A percentile compares a stretch with the other conserved stretches of the same genome.
phyloP scores from a whole-genome alignment of 1,140 invertebrate genomes.

The Laupala kohalensis region DNA sequence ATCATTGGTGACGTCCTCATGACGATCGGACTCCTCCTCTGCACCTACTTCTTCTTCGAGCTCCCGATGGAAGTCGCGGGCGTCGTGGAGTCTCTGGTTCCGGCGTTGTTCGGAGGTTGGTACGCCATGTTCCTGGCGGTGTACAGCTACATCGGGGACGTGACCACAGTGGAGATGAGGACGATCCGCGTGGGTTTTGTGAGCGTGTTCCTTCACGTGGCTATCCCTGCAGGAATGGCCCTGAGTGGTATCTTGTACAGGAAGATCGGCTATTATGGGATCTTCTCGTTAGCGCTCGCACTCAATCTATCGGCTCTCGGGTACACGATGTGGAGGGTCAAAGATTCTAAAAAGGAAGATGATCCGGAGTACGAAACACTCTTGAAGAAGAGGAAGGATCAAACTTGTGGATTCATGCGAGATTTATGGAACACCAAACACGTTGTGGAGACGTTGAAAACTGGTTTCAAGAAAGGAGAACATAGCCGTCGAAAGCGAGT shows the following conservation, averaged over 20 bases:
- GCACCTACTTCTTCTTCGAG: constrained; percentile 62
- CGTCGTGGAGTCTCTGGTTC: constrained; percentile 54
- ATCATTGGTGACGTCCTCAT: constrained; percentile 67
- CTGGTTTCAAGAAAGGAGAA: constrained; percentile 58
- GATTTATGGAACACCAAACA: constrained; percentile 62
- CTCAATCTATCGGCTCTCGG: constrained; percentile 59
- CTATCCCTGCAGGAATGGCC: constrained; percentile 64
- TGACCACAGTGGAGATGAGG: constrained; percentile 63
- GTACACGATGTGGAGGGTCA: constrained; percentile 42
- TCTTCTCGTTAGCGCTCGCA: constrained; percentile 55
- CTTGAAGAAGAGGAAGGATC: constrained; percentile 10
- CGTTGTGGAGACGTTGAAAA: constrained; percentile 55
- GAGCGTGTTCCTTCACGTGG: constrained; percentile 66
- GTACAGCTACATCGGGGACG: constrained; percentile 79
- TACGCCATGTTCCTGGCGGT: constrained; percentile 80
- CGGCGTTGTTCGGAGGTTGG: constrained; percentile 67
- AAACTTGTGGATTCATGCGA: constrained; percentile 25
- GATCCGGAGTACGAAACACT: constrained; percentile 16
- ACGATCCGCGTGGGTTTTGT: constrained; percentile 72
- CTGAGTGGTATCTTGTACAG: constrained; percentile 53
- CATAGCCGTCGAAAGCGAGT: constrained; percentile 55
- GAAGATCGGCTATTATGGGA: constrained; percentile 65
- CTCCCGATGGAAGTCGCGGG: constrained; percentile 60
- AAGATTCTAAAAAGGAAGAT: constrained; percentile 36
- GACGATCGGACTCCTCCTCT: constrained; percentile 58